These are phyloP conservation scores for Cynodonichthys magdalenae DNA, from an alignment of 2,797 vertebrate species.

Conservation along the genomic window DNA sequence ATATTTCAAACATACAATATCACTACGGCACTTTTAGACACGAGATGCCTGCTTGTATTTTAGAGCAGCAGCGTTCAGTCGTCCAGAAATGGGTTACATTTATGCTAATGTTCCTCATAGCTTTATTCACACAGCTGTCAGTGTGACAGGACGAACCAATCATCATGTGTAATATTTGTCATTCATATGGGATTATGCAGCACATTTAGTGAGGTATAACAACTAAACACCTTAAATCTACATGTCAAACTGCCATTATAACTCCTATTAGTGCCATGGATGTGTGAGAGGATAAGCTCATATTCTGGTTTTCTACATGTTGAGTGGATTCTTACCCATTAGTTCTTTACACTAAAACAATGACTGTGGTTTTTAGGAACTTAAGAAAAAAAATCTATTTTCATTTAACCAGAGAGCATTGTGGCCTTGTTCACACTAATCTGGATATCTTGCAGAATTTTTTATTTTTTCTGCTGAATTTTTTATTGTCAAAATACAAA, in stretches of 20 bases:
- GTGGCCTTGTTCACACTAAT: too few relatives aligned
- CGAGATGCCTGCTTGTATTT: too few relatives aligned
- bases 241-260: not conserved
- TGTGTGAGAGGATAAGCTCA: not conserved
- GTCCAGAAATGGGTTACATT: conserved; percentile 34
- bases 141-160: not conserved
- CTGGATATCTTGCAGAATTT: too few relatives aligned
- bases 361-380: too few relatives aligned
- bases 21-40: too few relatives aligned
- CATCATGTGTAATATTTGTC: not conserved
- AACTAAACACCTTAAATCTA: not conserved
- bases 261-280: not conserved
- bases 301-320: not conserved
- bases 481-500: too few relatives aligned
- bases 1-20: not conserved
- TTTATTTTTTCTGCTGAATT: too few relatives aligned
- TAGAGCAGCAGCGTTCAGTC: conserved; percentile 8
- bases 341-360: too few relatives aligned
- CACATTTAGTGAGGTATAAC: not conserved
- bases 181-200: not conserved
- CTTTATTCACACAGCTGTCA: not conserved
- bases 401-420: too few relatives aligned
- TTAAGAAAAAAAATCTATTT: too few relatives aligned
- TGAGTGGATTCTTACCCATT: not conserved
- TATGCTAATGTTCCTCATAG: not conserved